Percentiles rank a stretch among this genome's conserved stretches.
Evolutionary conservation across 2,797 vertebrate species (phyloP).

Genomic region (Tamandua tetradactyla): DNA sequence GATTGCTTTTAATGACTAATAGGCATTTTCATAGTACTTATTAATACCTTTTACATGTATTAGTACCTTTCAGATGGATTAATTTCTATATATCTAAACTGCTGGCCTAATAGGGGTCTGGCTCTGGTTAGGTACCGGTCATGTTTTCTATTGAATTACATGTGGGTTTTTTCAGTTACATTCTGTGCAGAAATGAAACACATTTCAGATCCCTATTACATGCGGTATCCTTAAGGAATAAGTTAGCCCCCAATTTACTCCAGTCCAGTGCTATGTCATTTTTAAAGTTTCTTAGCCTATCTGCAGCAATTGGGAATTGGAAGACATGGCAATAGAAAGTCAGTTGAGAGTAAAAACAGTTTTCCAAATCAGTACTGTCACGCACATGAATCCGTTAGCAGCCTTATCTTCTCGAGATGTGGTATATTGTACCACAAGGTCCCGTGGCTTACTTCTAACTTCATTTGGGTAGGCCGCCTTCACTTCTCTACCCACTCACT

Average conservation of each 20-base stretch:
- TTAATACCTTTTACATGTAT: background rate
- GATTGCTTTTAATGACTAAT: slow-evolving; percentile 4
- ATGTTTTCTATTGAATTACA: slow-evolving; percentile 3
- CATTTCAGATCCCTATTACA: background rate
- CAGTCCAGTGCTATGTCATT: background rate
- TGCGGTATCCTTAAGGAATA: background rate
- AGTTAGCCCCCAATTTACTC: background rate
- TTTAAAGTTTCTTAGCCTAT: slow-evolving; percentile 5
- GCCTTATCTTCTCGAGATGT: background rate
- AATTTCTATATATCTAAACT: slow-evolving; percentile 19
- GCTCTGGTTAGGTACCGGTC: background rate
- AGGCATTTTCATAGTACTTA: background rate
- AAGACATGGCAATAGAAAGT: background rate
- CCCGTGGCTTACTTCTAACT: background rate
- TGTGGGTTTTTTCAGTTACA: background rate
- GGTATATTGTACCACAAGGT: background rate
- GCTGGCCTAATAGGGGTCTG: background rate
- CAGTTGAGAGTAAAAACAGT: background rate
- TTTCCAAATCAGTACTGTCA: background rate
- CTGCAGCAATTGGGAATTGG: background rate
- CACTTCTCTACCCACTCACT: background rate
- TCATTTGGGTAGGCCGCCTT: background rate
- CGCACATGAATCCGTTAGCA: background rate
- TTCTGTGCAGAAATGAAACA: slow-evolving; percentile 19
- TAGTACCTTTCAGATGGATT: background rate